Evolutionary conservation across 1,140 invertebrate genomes (phyloP).

Genomic region (Plectrocnemia conspersa): DNA sequence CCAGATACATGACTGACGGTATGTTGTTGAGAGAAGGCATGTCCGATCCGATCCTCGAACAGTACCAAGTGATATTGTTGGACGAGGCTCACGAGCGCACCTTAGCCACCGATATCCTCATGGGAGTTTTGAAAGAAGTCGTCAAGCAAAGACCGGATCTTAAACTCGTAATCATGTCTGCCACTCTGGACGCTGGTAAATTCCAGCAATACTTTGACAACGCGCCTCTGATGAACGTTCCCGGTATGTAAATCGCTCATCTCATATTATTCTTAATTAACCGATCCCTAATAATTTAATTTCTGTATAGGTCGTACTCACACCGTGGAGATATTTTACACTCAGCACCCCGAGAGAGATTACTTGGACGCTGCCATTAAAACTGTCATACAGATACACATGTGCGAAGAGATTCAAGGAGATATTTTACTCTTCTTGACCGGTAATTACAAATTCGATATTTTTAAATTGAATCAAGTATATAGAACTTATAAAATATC

Average conservation of each 20-base stretch:
- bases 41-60: slow-evolving; percentile 96
- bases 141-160: slow-evolving; percentile 89
- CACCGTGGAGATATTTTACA: slow-evolving; percentile 99
- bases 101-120: slow-evolving; percentile 96
- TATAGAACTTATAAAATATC: background rate
- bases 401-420: slow-evolving; percentile 94
- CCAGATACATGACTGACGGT: slow-evolving; percentile 97
- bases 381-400: slow-evolving; percentile 98
- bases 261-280: background rate
- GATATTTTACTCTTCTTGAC: slow-evolving; percentile 96
- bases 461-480: background rate
- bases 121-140: slow-evolving; percentile 98
- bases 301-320: slow-evolving; percentile 40
- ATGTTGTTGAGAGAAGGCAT: slow-evolving; percentile 99
- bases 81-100: slow-evolving; percentile 99
- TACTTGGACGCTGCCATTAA: slow-evolving; percentile 98
- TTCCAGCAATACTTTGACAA: slow-evolving; percentile 99
- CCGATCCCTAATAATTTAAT: background rate
- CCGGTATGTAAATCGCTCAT: slow-evolving; percentile 56
- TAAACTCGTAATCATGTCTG: slow-evolving; percentile 99
- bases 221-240: slow-evolving; percentile 97
- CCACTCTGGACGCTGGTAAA: slow-evolving; percentile 99
- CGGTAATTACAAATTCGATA: slow-evolving; percentile 48
- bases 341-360: slow-evolving; percentile 96
- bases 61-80: slow-evolving; percentile 92